Base-by-base conservation (phyloP, 2,888 invertebrate species). In the Augiades crinisus region DNA sequence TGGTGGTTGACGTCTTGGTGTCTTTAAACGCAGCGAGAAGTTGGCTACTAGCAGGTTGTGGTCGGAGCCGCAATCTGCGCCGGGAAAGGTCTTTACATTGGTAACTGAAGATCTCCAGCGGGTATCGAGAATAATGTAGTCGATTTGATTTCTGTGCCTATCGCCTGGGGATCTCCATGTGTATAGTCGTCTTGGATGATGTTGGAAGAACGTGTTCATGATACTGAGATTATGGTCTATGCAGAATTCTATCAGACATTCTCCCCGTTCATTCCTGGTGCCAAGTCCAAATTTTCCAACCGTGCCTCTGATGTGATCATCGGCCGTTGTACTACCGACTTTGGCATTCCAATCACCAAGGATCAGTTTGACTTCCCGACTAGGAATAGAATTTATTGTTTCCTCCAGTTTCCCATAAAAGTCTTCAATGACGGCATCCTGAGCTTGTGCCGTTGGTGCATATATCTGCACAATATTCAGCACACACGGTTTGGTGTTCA, bases 401-500 rank as follows among this genome's bases (percentile, higher is more conserved):
- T 22, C 5, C 12, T 41, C 45, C 1, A 58, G 43, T 3, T 6
- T 2, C 2, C 4, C 10, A 22, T 59, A 59, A 13, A 59, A 55
- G 1, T 24, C 37, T 5, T 57, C 55, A 2, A 55, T 30, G 3
- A 37, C 47, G 4, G 57, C 55, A 2, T 59, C 57, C 0, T n/a
- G 43, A 2, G 54, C n/a, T 1, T 19, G 4, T 10, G 41, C 4
- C 3, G 56, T 59, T 5, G 57, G 59, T 2, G 60, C 60, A 46
- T 60, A 60, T 1, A 60, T 38, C 27, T 56, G 54, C 1, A 59
- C 41, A 10, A 59, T 53, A 22, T 59, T 53, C 2, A 59, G 45
- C 1, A 7, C 8, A 22, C 19, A 38, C 4, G 22, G 38, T 38
- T 5, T 22, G 5, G 12, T 7, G 6, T 38, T 38, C 12, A 38